phyloP scores from a whole-genome alignment of 2,113 vertebrate species.

The Lates calcarifer region DNA sequence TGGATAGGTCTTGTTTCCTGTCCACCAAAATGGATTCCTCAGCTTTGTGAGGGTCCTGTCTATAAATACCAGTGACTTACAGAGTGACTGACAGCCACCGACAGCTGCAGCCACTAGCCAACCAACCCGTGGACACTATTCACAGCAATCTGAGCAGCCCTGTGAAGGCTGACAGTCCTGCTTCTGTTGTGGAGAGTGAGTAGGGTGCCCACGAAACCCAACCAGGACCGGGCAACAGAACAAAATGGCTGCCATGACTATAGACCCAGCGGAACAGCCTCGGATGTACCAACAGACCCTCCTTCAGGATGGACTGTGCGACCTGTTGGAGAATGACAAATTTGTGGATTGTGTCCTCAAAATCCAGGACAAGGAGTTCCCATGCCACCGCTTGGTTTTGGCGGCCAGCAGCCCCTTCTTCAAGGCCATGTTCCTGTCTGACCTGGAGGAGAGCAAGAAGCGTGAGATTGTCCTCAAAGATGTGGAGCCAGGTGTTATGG shows the following conservation, averaged over 20 bases:
- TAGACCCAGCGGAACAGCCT: conserved; percentile 90
- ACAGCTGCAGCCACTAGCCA: conserved; percentile 79
- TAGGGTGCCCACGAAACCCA: conserved; percentile 51
- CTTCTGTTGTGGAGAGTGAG: conserved; percentile 65
- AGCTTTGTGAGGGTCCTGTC: conserved; percentile 84
- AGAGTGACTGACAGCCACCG: conserved; percentile 77
- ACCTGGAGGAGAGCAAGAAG: conserved; percentile 89
- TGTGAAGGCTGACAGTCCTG: conserved; percentile 64
- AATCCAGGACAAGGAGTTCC: conserved; percentile 90
- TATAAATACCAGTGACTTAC: conserved; percentile 85
- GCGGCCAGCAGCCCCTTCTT: conserved; percentile 96
- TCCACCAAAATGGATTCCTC: conserved; percentile 78
- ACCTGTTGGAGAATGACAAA: conserved; percentile 92
- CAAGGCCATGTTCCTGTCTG: conserved; percentile 91
- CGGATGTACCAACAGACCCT: conserved; percentile 95
- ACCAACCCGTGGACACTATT: conserved; percentile 43
- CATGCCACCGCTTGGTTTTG: conserved; percentile 93
- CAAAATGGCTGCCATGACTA: conserved; percentile 88
- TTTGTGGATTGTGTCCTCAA: conserved; percentile 94
- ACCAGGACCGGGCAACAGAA: conserved; percentile 41
- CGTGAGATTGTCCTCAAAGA: conserved; percentile 90
- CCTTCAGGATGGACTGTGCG: conserved; percentile 96
- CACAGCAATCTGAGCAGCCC: conserved; percentile 46
- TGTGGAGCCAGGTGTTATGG: conserved; percentile 90
- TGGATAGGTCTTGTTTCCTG: conserved; percentile 76